Evolutionary conservation across 2,113 vertebrate species (phyloP), one percentile per base, ranked within the genome.

Genomic region (Fulica atra): DNA sequence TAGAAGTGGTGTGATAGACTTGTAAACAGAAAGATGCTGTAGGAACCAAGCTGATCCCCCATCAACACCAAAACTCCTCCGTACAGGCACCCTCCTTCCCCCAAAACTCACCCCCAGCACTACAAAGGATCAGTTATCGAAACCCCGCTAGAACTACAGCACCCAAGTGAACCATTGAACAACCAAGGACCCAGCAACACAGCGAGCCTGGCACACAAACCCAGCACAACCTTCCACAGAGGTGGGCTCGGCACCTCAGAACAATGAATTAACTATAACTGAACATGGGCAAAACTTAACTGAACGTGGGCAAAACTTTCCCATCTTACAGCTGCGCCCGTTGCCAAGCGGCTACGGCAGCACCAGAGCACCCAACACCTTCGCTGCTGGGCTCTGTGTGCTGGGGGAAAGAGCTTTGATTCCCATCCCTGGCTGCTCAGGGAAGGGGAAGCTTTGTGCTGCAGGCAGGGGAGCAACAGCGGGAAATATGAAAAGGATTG

Each of bases 91-190:
- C 3, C 18, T 3, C 17, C 19, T 16, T 2, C 3, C 15, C 24
- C 53, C 11, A 56, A 29, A 42, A 17, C 59, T 7, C 12, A 31
- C 4, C 53, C 20, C 26, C 9, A 12, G 17, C 25, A 16, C 17
- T 5, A 44, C 33, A 66, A 38, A 20, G 16, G 63, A 14, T 56
- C 23, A 13, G 35, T 0, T 25, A 51, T 11, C 12, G 16, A 17
- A 25, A 2, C 2, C 19, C 29, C 33, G 4, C 38, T 8, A 14
- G 26, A 65, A 53, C 0, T 0, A 7, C 10, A 25, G 6, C 1
- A 6, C 18, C 8, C 6, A 28, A 21, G 24, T 11, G 13, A 56
- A 11, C n/a, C 18, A 16, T 51, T 4, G 20, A 77, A 16, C 3
- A 40, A 20, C 19, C 53, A 8, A 24, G 17, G 48, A 36, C 46